Percentiles rank a stretch among this genome's conserved stretches.
These are phyloP conservation scores for Pipistrellus pygmaeus DNA, from an alignment of 2,797 vertebrate species.

Conservation along the genomic window DNA sequence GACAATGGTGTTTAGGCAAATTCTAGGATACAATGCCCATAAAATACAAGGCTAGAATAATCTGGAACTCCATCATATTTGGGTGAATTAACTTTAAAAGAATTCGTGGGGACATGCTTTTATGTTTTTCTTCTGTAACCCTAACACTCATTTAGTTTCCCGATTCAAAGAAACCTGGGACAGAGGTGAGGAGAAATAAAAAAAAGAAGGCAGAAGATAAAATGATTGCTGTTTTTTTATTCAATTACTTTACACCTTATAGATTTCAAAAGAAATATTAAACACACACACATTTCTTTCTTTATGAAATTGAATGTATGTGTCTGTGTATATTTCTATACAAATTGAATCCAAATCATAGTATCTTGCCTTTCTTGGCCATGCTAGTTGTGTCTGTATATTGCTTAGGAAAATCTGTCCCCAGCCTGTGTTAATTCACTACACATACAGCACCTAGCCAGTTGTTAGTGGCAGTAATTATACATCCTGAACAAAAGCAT, in stretches of 20 bases:
- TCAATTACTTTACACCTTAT: constrained; percentile 31
- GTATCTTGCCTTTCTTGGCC: not conserved
- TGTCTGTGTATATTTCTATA: not conserved
- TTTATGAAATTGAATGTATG: not conserved
- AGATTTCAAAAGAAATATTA: constrained; percentile 63
- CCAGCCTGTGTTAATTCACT: not conserved
- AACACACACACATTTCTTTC: not conserved
- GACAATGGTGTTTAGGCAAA: not conserved
- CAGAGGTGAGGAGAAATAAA: not conserved
- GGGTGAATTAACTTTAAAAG: constrained; percentile 22
- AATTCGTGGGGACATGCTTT: not conserved
- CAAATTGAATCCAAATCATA: not conserved
- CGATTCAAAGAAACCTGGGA: not conserved
- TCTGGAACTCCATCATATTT: not conserved
- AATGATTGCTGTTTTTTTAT: not conserved
- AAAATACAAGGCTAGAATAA: not conserved
- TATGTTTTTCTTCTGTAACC: not conserved
- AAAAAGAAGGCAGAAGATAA: constrained; percentile 20
- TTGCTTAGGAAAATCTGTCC: constrained; percentile 49
- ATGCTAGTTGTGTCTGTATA: constrained; percentile 55
- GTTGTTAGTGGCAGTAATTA: constrained; percentile 69
- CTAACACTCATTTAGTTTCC: not conserved
- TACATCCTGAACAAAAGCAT: constrained; percentile 74
- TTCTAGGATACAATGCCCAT: not conserved
- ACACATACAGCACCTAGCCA: constrained; percentile 56